These are phyloP conservation scores for Muscicapa adusta DNA, from an alignment of 2,113 vertebrate genomes.

Conservation along the genomic window DNA sequence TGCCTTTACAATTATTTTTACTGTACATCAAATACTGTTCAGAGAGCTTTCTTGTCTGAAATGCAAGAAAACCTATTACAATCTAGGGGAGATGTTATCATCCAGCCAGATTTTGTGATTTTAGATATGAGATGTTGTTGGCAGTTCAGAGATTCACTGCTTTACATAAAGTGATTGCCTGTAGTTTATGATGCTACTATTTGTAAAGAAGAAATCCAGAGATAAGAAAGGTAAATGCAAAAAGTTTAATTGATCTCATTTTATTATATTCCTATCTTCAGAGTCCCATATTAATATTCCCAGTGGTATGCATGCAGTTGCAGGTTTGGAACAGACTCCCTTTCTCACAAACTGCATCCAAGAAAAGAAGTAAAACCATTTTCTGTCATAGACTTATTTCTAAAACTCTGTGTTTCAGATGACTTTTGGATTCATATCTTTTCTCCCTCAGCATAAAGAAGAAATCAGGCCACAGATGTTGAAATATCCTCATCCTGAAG, in stretches of 20 bases:
- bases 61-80: not conserved
- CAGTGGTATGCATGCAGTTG: not conserved
- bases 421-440: not conserved
- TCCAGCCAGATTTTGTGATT: not conserved
- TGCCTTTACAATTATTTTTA: constrained; percentile 36
- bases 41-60: not conserved
- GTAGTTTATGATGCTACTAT: not conserved
- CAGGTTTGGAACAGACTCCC: not conserved
- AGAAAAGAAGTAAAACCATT: not conserved
- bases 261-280: not conserved
- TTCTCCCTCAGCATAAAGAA: not conserved
- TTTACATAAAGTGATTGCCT: not conserved
- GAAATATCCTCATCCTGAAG: not conserved
- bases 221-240: not conserved
- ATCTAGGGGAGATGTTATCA: not conserved
- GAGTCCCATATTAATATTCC: not conserved
- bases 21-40: not conserved
- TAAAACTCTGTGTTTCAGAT: not conserved
- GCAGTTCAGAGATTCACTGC: not conserved
- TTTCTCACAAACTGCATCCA: not conserved
- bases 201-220: not conserved
- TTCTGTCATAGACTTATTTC: not conserved
- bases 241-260: not conserved
- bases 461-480: not conserved
- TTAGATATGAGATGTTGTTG: not conserved